Conservation (phyloP, 2,113 vertebrate genomes). For the Maccullochella peelii region DNA sequence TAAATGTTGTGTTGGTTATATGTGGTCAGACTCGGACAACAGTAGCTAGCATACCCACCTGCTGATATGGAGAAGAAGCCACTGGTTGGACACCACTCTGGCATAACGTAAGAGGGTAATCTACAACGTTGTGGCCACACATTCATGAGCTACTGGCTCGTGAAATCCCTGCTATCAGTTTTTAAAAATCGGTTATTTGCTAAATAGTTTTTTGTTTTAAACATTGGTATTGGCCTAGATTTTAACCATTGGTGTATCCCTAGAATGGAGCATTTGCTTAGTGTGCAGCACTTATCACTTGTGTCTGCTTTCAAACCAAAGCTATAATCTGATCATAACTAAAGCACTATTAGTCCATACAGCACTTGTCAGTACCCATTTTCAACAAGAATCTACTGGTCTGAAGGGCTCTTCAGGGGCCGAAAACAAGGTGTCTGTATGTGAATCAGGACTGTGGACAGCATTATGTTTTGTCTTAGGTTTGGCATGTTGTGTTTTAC, state of each 20-base stretch:
- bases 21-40: too few relatives aligned
- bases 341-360: not conserved
- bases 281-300: not conserved
- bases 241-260: too few relatives aligned
- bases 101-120: not conserved
- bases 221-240: too few relatives aligned
- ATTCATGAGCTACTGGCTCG: too few relatives aligned
- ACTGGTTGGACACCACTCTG: not conserved
- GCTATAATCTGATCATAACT: constrained; percentile 16
- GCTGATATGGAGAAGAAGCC: not conserved
- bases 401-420: constrained; percentile 21
- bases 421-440: not conserved
- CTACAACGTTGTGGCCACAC: too few relatives aligned
- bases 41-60: not conserved
- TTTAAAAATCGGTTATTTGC: too few relatives aligned
- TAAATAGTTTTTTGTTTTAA: too few relatives aligned
- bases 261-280: constrained; percentile 46
- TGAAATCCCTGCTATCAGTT: too few relatives aligned
- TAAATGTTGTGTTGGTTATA: not conserved
- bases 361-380: not conserved
- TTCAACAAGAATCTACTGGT: not conserved
- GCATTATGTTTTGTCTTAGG: not conserved
- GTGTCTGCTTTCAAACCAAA: constrained; percentile 44
- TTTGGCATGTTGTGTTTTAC: constrained; percentile 36
- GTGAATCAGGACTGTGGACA: not conserved